Percentiles rank a stretch among this genome's conserved stretches.
phyloP scores from a whole-genome alignment of 2,888 invertebrate species.

The Phengaris arion region DNA sequence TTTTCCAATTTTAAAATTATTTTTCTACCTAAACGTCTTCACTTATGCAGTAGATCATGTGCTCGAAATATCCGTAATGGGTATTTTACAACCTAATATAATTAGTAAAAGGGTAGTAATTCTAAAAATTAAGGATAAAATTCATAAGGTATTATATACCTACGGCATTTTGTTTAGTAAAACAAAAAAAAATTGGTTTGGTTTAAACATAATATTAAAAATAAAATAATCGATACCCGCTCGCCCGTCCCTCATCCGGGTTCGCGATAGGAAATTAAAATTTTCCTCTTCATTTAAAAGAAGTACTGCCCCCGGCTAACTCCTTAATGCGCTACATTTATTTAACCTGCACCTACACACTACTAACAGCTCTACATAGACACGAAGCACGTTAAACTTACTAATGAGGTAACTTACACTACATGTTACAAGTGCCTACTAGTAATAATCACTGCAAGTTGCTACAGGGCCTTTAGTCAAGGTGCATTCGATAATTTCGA shows the following conservation, averaged over 20 bases:
- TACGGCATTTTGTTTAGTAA: no score
- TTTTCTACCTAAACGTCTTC: no score
- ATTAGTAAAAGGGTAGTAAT: no score
- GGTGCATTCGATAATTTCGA: no score
- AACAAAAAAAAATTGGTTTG: no score
- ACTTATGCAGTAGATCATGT: no score
- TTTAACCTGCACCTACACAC: conserved; percentile 43
- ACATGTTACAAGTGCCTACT: neutral
- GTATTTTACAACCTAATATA: no score
- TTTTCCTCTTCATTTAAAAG: conserved; percentile 80
- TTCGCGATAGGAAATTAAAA: conserved; percentile 80
- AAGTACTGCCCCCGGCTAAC: conserved; percentile 72
- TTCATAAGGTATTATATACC: no score
- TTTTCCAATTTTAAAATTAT: no score
- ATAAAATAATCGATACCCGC: conserved; percentile 32
- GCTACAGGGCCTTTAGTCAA: no score
- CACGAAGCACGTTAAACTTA: neutral
- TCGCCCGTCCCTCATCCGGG: conserved; percentile 54
- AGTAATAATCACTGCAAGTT: conserved; percentile 1
- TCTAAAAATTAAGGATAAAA: no score
- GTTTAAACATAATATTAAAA: neutral
- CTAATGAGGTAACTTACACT: conserved; percentile 14
- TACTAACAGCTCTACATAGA: conserved; percentile 10
- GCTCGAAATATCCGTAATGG: no score
- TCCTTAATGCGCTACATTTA: conserved; percentile 76